Evolutionary conservation across 2,888 invertebrate species (phyloP), one percentile per base, ranked within the genome.

Genomic region (Phalera bucephala): DNA sequence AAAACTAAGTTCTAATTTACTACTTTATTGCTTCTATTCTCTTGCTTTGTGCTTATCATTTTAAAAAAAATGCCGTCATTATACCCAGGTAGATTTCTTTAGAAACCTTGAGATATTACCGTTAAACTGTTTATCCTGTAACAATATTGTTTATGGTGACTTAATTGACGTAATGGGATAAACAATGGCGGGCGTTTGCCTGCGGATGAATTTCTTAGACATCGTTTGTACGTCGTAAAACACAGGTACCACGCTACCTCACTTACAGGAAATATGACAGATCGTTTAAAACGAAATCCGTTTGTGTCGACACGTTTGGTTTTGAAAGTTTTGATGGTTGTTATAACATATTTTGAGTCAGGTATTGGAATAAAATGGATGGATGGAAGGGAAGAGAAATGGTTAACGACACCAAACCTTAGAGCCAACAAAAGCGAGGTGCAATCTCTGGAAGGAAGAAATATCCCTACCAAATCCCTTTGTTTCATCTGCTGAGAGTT

Each of bases 181-280:
- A 82, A 86, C 81, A 87, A 87, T 73, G 45, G 57, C 21, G 35
- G 40, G 43, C 30, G 37, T 48, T 37, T 52, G 45, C 40, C 52
- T 8, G 22, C 23, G 27, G 14, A 30, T 13, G 63, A 68, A 74
- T 70, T 64, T 70, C 64, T 62, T 62, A 55, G 64, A 58, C 54
- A 71, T 77, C 76, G 77, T 78, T 36, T 49, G 52, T 56, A 35
- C 14, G 70, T 70, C 75, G 72, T 86, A 85, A 87, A 87, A 66
- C 56, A 57, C 86, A 87, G 87, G 87, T 87, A 87, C 67, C 60
- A 40, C n/a, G 80, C 84, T 84, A 82, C 85, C 82, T 80, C 80
- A 79, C 66, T 85, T 85, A 79, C 78, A 71, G 64, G 74, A 77
- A 82, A 67, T 55, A 66, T 64, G 36, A 51, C 66, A 80, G 80